Percentiles rank a stretch among this genome's conserved stretches.
phyloP scores from a whole-genome alignment of 1,140 invertebrate species.

The Andrena cerasifolii region DNA sequence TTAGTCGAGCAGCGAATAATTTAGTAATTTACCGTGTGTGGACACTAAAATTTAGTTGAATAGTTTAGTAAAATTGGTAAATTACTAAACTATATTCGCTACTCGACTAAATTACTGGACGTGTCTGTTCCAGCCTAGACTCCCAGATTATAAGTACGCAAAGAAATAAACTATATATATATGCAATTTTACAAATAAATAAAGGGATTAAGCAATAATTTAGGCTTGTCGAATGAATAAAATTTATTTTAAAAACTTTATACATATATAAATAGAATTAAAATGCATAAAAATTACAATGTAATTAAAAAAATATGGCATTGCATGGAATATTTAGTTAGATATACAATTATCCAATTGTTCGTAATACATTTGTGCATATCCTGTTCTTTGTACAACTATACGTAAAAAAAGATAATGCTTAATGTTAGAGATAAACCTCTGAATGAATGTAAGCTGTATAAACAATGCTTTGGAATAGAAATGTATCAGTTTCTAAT shows the following conservation, averaged over 20 bases:
- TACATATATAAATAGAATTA: conserved; percentile 3
- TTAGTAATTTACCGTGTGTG: too few species aligned
- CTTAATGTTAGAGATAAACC: conserved; percentile 10
- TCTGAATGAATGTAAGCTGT: not conserved
- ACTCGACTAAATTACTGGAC: too few species aligned
- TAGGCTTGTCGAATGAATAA: not conserved
- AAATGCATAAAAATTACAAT: conserved; percentile 15
- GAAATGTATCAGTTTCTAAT: not conserved
- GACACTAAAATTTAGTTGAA: too few species aligned
- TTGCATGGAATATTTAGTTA: not conserved
- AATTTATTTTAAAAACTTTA: conserved; percentile 32
- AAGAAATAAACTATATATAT: not conserved
- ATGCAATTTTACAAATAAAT: too few species aligned
- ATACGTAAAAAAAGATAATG: conserved; percentile 5
- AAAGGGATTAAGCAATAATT: not conserved
- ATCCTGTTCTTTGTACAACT: not conserved
- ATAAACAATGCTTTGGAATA: not conserved
- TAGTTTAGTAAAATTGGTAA: too few species aligned
- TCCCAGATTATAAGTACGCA: too few species aligned
- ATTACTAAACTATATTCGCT: too few species aligned
- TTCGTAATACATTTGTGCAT: conserved; percentile 12
- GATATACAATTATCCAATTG: not conserved
- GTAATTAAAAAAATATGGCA: conserved; percentile 11
- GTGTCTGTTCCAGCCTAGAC: too few species aligned
- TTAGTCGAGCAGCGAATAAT: too few species aligned